Base-by-base conservation (phyloP, 2,888 invertebrate species). In the Aspidiotus destructor region DNA sequence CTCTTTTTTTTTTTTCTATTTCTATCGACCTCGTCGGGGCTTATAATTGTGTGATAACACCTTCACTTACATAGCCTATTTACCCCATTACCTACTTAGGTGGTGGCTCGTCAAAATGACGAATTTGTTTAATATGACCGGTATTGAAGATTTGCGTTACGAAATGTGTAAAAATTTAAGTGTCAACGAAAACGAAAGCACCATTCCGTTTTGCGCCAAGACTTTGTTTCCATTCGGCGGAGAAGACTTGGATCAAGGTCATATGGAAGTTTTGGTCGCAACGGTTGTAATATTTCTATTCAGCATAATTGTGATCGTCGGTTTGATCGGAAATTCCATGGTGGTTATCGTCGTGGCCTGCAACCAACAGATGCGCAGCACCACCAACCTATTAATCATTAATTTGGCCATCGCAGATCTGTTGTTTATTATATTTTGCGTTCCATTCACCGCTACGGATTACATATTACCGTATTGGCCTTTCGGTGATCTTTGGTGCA, bases 371-470 rank as follows among this genome's bases (percentile, higher is more conserved):
- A 95, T 95, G 94, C 82, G 93, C 74, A 92, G 91, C 48, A 93
- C 93, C 8, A 95, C 95, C 61, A 95, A 95, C 77, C 83, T 93
- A 57, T 83, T 95, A 41, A 94, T 95, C 74, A 88, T 94, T 71
- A 93, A 92, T 77, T 79, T 94, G 71, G 93, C 94, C 5, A 82
- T 92, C 41, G 93, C 95, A 52, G 95, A 95, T 77, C 80, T 96
- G 41, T 83, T 92, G 41, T 95, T 96, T 78, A 91, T 95, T 55
- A 84, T 92, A 65, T 91, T 94, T 78, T 95, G 95, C 79, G 92
- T 95, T 16, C 95, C 95, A 0, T 93, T 93, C 78, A 95, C 95
- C 0, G 94, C 92, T 0, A 87, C 90, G 15, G 91, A 91, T 75
- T 95, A 93, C 77, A 89, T 91, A 0, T 80, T 92, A 75, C 86